Base-by-base conservation (phyloP, 2,797 vertebrate species). In the Hylomyscus alleni region DNA sequence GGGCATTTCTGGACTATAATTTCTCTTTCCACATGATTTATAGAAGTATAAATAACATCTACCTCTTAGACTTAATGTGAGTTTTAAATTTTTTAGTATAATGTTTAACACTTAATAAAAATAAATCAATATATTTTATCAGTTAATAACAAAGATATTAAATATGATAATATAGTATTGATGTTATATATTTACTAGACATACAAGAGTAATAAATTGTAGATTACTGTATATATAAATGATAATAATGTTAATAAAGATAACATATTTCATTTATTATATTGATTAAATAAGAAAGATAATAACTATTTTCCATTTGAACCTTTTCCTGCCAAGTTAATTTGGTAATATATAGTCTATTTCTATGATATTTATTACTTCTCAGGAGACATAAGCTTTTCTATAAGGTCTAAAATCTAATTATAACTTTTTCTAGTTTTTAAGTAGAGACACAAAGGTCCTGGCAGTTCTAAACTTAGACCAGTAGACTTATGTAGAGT, bases 201-300 rank as follows among this genome's bases (percentile, higher is more conserved):
- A 75, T 40, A 76, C 19, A 89, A 62, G 6, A 65, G 19, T 87
- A 76, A 76, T 54, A 65, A 37, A 65, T 89, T 86, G 73, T 37
- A 73, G 19, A 58, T 85, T 86, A 60, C 40, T 80, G 37, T 54
- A 52, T 50, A 62, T 50, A 52, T 83, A 89, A 91, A 67, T 40
- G 60, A 72, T 34, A 85, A 80, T 47, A 84, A 95, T 50, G 88
- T 65, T 83, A 78, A 67, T 72, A 76, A 90, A 52, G 13, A 85
- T 3, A 20, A 34, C 6, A 93, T 77, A 24, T 44, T 93, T 73
- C 17, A 17, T 81, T 93, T 80, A 91, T 89, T 84, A n/a, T 29
- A 80, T 65, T 80, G 26, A 93, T 94, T 95, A 72, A 91, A 97
- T 72, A 90, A 4, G 26, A 76, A 96, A 50, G 56, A 47, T 47